Base-by-base conservation (phyloP, 2,797 vertebrate species). In the Bucorvus abyssinicus region DNA sequence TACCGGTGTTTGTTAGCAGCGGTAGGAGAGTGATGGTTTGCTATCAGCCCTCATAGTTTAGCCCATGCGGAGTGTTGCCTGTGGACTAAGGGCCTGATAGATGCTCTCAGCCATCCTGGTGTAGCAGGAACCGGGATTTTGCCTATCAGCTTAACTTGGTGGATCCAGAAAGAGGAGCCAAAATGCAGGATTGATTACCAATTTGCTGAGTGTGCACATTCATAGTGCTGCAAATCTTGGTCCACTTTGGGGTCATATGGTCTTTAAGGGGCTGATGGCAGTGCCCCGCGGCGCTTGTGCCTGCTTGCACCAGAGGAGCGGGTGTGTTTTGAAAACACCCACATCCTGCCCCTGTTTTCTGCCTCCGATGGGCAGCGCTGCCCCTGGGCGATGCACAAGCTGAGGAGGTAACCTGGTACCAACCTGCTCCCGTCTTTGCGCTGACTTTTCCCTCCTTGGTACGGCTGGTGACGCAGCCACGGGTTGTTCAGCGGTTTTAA, bases 401-500 rank as follows among this genome's bases (percentile, higher is more conserved):
- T 49, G 45, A 63, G 27, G 44, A 30, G 14, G 5, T 56, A 34
- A 14, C 23, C 44, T 56, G 22, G 44, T 42, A n/a, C 34, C 20
- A 83, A 7, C 30, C 27, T 45, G 12, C 44, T 73, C 45, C 34
- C 30, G 10, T 76, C 36, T 80, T 80, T 61, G 18, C n/a, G 38
- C 30, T 65, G 34, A 29, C 27, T 53, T 71, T 49, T 80, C n/a
- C 12, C 84, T 56, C 42, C 13, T 44, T 67, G 44, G 34, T 26
- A 57, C 27, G 75, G 63, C 49, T 91, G 83, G 42, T 50, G 59
- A 32, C 75, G 75, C 78, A 86, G 50, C 27, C 53, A 55, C 56
- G 74, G 75, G 50, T 36, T 93, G 74, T 93, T 94, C 87, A 94
- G 53, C 87, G 70, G 18, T 89, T 95, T 87, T 79, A 94, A 86